These are phyloP conservation scores for Cordilura impudica DNA, from an alignment of 2,888 invertebrate species.

Conservation along the genomic window DNA sequence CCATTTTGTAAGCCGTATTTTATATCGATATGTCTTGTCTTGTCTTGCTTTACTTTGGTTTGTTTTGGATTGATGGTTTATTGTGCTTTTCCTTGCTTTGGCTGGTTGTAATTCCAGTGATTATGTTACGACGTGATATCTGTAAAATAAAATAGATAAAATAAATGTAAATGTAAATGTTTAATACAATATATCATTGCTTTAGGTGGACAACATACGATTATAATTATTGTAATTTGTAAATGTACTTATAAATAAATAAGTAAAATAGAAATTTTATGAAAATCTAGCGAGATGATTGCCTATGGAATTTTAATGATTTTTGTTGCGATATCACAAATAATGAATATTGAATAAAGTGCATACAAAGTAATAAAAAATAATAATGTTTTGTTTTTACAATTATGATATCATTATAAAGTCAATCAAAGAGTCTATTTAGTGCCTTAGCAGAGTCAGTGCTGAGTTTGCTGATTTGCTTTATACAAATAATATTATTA, in stretches of 20 bases:
- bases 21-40: slow-evolving; percentile 52
- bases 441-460: too few species aligned
- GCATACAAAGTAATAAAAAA: neutral
- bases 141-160: slow-evolving; percentile 38
- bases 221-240: slow-evolving; percentile 11
- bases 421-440: too few species aligned
- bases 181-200: neutral
- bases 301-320: slow-evolving; percentile 48
- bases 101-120: slow-evolving; percentile 42
- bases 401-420: too few species aligned
- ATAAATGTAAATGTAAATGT: slow-evolving; percentile 17
- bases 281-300: neutral
- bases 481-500: too few species aligned
- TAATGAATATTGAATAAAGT: neutral
- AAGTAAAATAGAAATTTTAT: slow-evolving; percentile 40
- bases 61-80: slow-evolving; percentile 8
- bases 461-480: too few species aligned
- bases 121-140: slow-evolving; percentile 50
- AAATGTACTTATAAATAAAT: too few species aligned
- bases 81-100: too few species aligned
- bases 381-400: too few species aligned
- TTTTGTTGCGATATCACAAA: neutral
- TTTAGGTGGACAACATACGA: neutral
- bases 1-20: slow-evolving; percentile 72
- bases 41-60: neutral